Evolutionary conservation across 92 coral and sea anemone genomes (phyloP).

Genomic region (Meandrina meandrites): DNA sequence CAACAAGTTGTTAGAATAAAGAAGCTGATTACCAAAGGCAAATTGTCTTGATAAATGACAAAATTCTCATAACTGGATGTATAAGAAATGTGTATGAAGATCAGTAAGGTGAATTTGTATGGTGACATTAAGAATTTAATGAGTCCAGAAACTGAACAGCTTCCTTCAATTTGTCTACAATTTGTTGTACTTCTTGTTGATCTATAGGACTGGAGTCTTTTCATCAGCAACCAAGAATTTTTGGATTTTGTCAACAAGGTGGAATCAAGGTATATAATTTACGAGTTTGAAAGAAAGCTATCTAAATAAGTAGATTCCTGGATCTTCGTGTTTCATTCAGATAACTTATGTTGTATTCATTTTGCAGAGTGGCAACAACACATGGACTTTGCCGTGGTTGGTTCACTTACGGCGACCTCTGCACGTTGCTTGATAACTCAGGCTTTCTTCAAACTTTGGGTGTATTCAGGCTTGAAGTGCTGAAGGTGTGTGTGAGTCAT

Average conservation of each 20-base stretch:
- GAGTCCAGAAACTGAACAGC: too few relatives aligned
- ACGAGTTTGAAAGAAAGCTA: not conserved
- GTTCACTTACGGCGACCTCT: conserved; percentile 83
- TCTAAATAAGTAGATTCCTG: not conserved
- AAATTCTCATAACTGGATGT: too few relatives aligned
- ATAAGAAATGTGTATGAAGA: not conserved
- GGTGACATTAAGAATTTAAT: not conserved
- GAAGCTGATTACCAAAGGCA: not conserved
- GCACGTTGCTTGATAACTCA: conserved; percentile 71
- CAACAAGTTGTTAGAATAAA: too few relatives aligned
- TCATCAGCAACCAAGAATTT: conserved; percentile 88
- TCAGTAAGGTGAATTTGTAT: not conserved
- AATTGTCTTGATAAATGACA: not conserved
- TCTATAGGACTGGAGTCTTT: conserved; percentile 92
- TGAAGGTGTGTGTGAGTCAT: conserved; percentile 58
- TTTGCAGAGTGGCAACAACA: conserved; percentile 68
- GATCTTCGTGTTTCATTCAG: too few relatives aligned
- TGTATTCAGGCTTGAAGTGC: conserved; percentile 49
- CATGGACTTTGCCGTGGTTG: conserved; percentile 83
- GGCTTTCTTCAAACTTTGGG: conserved; percentile 57
- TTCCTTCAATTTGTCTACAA: not conserved
- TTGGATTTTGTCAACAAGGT: conserved; percentile 88
- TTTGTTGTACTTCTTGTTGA: not conserved
- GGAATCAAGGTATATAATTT: conserved; percentile 86
- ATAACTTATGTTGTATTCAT: not conserved